Conservation (phyloP, 2,113 vertebrate species). For the Megaceryle torquata region DNA sequence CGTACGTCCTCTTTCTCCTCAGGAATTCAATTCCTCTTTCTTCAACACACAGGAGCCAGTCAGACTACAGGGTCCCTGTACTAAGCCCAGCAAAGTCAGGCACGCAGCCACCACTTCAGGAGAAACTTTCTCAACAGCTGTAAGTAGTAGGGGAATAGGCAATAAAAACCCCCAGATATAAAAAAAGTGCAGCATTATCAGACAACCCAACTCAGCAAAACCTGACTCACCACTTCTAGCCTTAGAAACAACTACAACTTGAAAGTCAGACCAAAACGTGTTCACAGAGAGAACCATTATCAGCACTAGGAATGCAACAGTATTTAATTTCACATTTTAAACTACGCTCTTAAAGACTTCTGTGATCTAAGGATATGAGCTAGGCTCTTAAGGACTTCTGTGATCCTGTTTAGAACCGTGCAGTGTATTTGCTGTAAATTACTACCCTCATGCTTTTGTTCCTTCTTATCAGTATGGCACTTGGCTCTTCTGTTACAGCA, state of each 20-base stretch:
- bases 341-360: not conserved
- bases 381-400: not conserved
- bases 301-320: not conserved
- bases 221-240: not conserved
- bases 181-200: not conserved
- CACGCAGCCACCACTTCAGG: not conserved
- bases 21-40: not conserved
- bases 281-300: not conserved
- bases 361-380: not conserved
- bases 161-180: not conserved
- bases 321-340: not conserved
- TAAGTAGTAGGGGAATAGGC: not conserved
- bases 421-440: not conserved
- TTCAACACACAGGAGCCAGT: not conserved
- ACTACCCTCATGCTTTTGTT: not conserved
- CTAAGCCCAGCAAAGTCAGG: not conserved
- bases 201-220: not conserved
- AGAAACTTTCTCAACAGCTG: not conserved
- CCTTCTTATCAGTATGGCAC: not conserved
- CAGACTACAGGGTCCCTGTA: not conserved
- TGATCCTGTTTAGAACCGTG: not conserved
- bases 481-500: not conserved
- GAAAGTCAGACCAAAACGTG: not conserved
- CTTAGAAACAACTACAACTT: not conserved
- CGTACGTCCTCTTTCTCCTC: not conserved